Evolutionary conservation across 2,797 vertebrate genomes (phyloP), one percentile per base, ranked within the genome.

Genomic region (Spinibarbus caldwelli): DNA sequence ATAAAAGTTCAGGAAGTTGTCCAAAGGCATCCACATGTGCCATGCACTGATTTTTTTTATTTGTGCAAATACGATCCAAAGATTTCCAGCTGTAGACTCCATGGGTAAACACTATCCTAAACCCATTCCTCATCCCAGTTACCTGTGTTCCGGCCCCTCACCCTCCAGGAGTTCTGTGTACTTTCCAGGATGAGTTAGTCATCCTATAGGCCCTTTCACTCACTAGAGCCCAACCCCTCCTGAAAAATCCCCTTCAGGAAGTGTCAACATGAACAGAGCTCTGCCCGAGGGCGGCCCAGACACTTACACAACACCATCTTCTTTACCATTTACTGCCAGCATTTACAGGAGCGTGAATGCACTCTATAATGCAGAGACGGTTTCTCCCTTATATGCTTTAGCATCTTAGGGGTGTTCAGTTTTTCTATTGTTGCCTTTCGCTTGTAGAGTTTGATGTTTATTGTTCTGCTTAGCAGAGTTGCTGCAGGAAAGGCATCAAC

Each of bases 141-240:
- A 86, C 82, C 68, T 78, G 49, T 10, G 49, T 45, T 49, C 79
- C 70, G 17, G 81, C 71, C 36, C 29, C 76, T 34, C 43, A 38
- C 66, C 70, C 19, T 64, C 15, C 52, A 45, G 29, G 15, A 88
- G 57, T 6, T 21, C 31, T 83, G 57, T 66, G 85, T 88, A 86
- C 89, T 91, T 88, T 90, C 90, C 88, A 86, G 45, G 66, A 59
- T 6, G 78, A 73, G 83, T 90, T 86, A 91, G 86, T 90, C 88
- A 90, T 88, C 72, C 54, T 21, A 45, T 31, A 71, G 67, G 79
- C 17, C 1, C 47, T 81, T 78, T 88, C 59, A 68, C 82, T 59
- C 59, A 8, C 41, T 68, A 26, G 1, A 72, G 41, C 80, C 72
- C 62, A 77, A 59, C 82, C 80, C 85, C 82, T 84, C 38, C 84